Evolutionary conservation across 2,797 vertebrate species (phyloP), one percentile per base, ranked within the genome.

Genomic region (Chloroceryle amazona): DNA sequence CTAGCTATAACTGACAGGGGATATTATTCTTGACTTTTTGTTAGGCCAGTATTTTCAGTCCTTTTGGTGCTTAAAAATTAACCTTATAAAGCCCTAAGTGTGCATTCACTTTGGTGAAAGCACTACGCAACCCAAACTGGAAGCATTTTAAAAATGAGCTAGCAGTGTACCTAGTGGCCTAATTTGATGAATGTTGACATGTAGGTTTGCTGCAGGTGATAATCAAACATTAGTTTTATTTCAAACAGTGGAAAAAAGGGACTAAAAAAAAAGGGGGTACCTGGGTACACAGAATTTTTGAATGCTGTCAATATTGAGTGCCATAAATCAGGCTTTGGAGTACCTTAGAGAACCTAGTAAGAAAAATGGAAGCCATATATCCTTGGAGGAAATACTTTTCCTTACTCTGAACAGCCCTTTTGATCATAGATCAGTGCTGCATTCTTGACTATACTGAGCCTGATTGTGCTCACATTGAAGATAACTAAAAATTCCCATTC

Each of bases 21-120:
- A 95, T 95, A 87, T 93, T 91, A 82, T 94, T 95, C 87, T 80
- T 94, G 91, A 39, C 66, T 95, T 91, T 57, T 90, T 84, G 54
- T 92, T 94, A 96, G 71, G 28, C 44, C 41, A 82, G 39, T 81
- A 67, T 93, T 96, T 91, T 96, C 76, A 91, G 44, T 88, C 47
- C 39, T 84, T 28, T 84, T 28, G 21, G 25, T 95, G 60, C 74
- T 90, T 89, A 74, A 84, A 91, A 90, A 89, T 89, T 80, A 90
- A 76, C 19, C 57, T 84, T 75, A 55, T 86, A 42, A 90, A 92
- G 80, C 47, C 4, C 1, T 71, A 89, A 58, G 39, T 67, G 35
- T 76, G 41, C 67, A 82, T 84, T 71, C 93, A 28, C 41, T 94
- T 80, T 95, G 70, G 70, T 62, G 60, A 83, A 88, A 90, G 46